Evolutionary conservation across 2,888 invertebrate genomes (phyloP), one percentile per base, ranked within the genome.

Genomic region (Coenonympha glycerion): DNA sequence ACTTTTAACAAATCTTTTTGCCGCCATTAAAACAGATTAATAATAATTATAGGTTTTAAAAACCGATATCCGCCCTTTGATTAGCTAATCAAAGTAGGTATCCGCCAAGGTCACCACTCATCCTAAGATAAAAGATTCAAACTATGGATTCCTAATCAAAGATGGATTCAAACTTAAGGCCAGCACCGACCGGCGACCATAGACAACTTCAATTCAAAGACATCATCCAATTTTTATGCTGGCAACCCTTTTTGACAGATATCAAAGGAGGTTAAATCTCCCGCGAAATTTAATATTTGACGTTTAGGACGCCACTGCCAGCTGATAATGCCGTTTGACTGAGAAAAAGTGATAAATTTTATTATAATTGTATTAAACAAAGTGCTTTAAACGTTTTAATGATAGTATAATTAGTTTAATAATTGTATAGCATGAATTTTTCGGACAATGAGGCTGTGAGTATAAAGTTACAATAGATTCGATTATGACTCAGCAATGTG

Each of bases 371-470:
- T 57, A 57, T 58, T 52, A 54, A 58, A 58, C 52, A 37, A 24
- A 47, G 36, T 39, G 18, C 47, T 51, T 51, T 53, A 22, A 30
- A 26, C 19, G 8, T 24, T 48, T 28, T 37, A 51, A 24, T 16
- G 45, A 36, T 21, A 18, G n/a, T 48, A 13, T 24, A 26, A 48
- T 48, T 18, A 51, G 48, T 46, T 40, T 21, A 11, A 11, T 31
- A 41, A 21, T 34, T 21, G 18, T 21, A 33, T 31, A 57, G 21
- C 22, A 87, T 86, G 86, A 87, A 84, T 62, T 71, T 80, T 57
- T 87, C 87, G 1, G 87, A 87, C 34, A 87, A 87, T 70, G 87
- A 87, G 65, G 86, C 77, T 46, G 87, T 87, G 66, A 84, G 87
- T 83, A 68, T 55, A 6, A 51, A 45, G 40, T 55, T 49, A 33